Conservation (phyloP, 1,140 invertebrate species). For the Apis cerana region DNA sequence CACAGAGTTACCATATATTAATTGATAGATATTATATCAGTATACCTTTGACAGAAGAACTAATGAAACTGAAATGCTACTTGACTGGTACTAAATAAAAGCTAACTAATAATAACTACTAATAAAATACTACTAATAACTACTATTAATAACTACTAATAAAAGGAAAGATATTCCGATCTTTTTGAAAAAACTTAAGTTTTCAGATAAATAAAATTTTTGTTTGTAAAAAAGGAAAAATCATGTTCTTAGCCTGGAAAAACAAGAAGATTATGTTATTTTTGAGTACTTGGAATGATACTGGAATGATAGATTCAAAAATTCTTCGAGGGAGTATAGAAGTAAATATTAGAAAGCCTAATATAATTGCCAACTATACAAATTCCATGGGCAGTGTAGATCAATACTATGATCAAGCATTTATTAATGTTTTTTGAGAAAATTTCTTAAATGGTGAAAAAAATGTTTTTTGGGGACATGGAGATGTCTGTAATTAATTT, state of each 20-base stretch:
- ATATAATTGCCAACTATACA: background rate
- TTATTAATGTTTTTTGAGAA: background rate
- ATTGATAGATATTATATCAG: slow-evolving; percentile 55
- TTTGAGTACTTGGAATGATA: slow-evolving; percentile 44
- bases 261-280: slow-evolving; percentile 9
- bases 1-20: slow-evolving; percentile 32
- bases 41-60: slow-evolving; percentile 47
- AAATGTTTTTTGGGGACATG: background rate
- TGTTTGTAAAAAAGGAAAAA: slow-evolving; percentile 36
- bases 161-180: slow-evolving; percentile 48
- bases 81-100: slow-evolving; percentile 50
- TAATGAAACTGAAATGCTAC: slow-evolving; percentile 57
- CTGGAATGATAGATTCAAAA: slow-evolving; percentile 19
- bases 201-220: slow-evolving; percentile 26
- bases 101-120: too few species aligned
- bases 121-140: too few species aligned
- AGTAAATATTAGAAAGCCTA: slow-evolving; percentile 3
- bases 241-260: slow-evolving; percentile 54
- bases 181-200: slow-evolving; percentile 40
- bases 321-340: slow-evolving; percentile 4
- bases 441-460: background rate
- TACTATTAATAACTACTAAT: too few species aligned
- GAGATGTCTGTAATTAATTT: background rate
- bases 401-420: slow-evolving; percentile 7
- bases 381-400: background rate